Evolutionary conservation across 2,888 invertebrate genomes (phyloP), one percentile per base, ranked within the genome.

Genomic region (Tanytarsus gracilentus): DNA sequence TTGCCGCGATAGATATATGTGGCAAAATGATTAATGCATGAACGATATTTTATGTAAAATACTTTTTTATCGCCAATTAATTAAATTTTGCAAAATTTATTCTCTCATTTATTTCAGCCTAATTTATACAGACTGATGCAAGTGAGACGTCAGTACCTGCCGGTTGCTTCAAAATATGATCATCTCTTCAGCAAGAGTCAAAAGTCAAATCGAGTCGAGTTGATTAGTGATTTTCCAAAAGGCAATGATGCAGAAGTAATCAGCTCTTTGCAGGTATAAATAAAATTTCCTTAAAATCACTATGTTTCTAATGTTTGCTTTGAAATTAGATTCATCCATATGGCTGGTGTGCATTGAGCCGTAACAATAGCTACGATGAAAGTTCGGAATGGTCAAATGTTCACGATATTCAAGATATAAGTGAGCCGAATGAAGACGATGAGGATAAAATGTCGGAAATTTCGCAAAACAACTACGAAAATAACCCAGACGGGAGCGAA

Each of bases 351-450:
- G 88, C 88, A 16, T 76, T 93, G 30, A 90, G 91, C 61, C 80
- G 95, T 64, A 94, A 93, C 73, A 86, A 92, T 61, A 90, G 88
- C 68, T 83, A 82, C 63, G 85, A 88, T 66, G 92, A 94, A 70
- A 81, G 81, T 68, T 86, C 89, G 36, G 95, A 95, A 86, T 95
- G 92, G 91, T 92, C 92, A 6, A 90, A 92, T 69, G 84, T 96
- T 59, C 95, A 96, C 74, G 93, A 95, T 70, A 91, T 96, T 64
- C 92, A 93, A 75, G 83, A 85, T 44, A 44, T 44, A n/a, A 7
- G 27, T 30, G 58, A 58, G 7, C 29, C 18, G 8, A 69, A 72
- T 11, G 76, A 77, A n/a, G 76, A 77, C 26, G 69, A 71, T 36
- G 72, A 76, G 26, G 44, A 29, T 7, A 18, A 44, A 3, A 29